Base-by-base conservation (phyloP, 2,113 vertebrate species). In the Chauna torquata region DNA sequence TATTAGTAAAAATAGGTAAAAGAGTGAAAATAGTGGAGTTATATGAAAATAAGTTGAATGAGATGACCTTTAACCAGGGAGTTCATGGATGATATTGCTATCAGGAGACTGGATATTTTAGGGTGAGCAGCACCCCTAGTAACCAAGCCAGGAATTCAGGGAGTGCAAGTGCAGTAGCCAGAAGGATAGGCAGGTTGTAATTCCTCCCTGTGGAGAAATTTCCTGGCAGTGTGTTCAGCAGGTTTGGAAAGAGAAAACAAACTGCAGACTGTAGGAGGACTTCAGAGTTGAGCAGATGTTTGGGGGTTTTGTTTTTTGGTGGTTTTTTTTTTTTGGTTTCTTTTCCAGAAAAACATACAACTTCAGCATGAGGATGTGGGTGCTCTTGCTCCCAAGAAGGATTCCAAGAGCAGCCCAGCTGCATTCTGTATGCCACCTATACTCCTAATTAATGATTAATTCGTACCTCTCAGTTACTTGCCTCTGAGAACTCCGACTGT, bases 231-330 rank as follows among this genome's bases (percentile, higher is more conserved):
- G 3, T 40, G 12, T 55, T 82, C 83, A 82, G 83, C 86, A 91
- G 74, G 77, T 94, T 94, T 89, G 92, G 52, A 90, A 94, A 88
- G 88, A 77, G 36, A 94, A 80, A 90, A 96, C 45, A 90, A 85
- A 66, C n/a, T 95, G 74, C 86, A 74, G 89, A 81, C 89, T 90
- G 95, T 92, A 91, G 97, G 92, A 95, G 86, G 81, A 68, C 82
- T 85, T 93, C 2, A 61, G 80, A 86, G 36, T 32, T 83, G 62
- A 95, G 78, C 94, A 94, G 93, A 92, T 97, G 96, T 95, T 95
- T 95, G 89, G 0, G 3, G 68, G 45, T 74, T 97, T 94, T 90
- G 66, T 77, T 90, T 90, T 69, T 82, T 87, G 50, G 50, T 42
- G 32, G 0, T 45, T 45, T 44, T 57, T 50, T 24, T n/a, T 52